Evolutionary conservation across 2,888 invertebrate species (phyloP).

Genomic region (Pheosia tremula): DNA sequence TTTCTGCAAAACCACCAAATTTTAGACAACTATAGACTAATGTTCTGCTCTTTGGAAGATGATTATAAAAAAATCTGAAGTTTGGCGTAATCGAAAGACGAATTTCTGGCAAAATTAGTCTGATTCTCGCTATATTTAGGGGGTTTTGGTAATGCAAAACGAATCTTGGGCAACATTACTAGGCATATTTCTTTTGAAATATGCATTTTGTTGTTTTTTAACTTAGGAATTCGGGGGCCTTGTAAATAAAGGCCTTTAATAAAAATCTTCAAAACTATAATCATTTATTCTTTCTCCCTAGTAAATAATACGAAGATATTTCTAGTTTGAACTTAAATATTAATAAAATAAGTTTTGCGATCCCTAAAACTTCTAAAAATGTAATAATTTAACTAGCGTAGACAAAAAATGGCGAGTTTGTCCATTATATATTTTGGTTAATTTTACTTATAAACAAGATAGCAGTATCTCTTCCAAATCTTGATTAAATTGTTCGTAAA

Average conservation of each 20-base stretch:
- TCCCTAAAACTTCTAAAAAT: conserved; percentile 22
- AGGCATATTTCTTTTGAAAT: too few relatives aligned
- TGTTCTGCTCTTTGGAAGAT: too few relatives aligned
- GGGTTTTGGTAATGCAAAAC: too few relatives aligned
- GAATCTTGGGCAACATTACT: too few relatives aligned
- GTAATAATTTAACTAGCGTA: conserved; percentile 25
- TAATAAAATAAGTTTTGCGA: conserved; percentile 19
- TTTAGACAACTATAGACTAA: too few relatives aligned
- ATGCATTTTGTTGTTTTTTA: too few relatives aligned
- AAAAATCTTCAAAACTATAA: neutral
- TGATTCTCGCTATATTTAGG: too few relatives aligned
- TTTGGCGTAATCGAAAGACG: too few relatives aligned
- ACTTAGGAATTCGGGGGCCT: too few relatives aligned
- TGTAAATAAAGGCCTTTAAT: neutral
- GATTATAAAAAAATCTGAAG: too few relatives aligned
- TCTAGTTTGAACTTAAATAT: conserved; percentile 22
- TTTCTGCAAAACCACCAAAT: too few relatives aligned
- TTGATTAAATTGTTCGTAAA: conserved; percentile 52
- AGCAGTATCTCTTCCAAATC: conserved; percentile 41
- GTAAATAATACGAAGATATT: conserved; percentile 8
- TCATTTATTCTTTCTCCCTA: neutral
- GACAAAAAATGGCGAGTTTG: conserved; percentile 22
- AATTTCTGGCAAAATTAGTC: too few relatives aligned
- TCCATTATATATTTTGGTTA: conserved; percentile 31
- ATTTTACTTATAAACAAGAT: conserved; percentile 44